Conservation (phyloP, 2,888 invertebrate species). For the Gnatocerus cornutus region DNA sequence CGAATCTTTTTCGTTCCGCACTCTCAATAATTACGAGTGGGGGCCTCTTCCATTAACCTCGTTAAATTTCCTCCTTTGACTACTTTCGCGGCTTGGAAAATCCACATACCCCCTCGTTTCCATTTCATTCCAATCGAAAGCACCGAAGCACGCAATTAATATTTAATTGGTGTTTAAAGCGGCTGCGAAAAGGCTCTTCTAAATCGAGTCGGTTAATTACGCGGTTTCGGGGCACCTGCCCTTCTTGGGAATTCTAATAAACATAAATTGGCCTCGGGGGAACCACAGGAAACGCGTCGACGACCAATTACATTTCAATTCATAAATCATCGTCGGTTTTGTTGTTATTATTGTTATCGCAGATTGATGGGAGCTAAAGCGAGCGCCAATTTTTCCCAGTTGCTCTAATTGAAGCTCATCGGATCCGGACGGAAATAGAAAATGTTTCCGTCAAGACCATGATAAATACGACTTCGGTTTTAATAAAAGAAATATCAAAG, state of each 20-base stretch:
- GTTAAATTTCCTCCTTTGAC: neutral
- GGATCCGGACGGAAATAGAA: conserved; percentile 21
- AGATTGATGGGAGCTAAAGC: conserved; percentile 7
- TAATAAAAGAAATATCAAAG: conserved; percentile 34
- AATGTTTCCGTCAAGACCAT: conserved; percentile 11
- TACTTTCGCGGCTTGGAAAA: neutral
- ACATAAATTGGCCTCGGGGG: conserved; percentile 50
- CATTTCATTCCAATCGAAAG: conserved; percentile 2
- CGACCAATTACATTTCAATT: conserved; percentile 40
- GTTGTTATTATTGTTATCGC: conserved; percentile 24
- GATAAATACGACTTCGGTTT: conserved; percentile 30
- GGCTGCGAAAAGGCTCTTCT: conserved; percentile 45
- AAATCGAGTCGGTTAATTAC: conserved; percentile 51
- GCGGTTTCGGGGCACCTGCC: conserved; percentile 50
- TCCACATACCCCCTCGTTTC: conserved; percentile 3
- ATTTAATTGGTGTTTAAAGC: conserved; percentile 49
- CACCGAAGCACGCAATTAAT: conserved; percentile 44
- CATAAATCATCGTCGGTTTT: conserved; percentile 42
- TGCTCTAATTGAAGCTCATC: conserved; percentile 23
- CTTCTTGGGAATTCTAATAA: conserved; percentile 46
- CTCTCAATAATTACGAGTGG: neutral
- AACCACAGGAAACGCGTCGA: conserved; percentile 30
- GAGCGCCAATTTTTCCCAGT: conserved; percentile 12
- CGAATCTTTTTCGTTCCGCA: neutral
- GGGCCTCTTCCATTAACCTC: neutral